Conservation (phyloP, 1,140 invertebrate species). For the Octopus sinensis region DNA sequence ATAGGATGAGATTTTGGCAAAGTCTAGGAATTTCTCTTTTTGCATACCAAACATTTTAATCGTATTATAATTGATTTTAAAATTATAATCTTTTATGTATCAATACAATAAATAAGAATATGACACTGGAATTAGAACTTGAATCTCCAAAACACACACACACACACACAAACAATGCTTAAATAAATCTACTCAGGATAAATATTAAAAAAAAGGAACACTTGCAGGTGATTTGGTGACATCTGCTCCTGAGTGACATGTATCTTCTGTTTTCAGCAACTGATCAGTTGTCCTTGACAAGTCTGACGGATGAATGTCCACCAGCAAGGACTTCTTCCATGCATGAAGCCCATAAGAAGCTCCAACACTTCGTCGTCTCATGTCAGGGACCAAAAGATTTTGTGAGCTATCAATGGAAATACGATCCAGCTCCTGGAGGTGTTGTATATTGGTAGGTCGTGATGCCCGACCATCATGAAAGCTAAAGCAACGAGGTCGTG, state of each 20-base stretch:
- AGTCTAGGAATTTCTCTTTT: too few species aligned
- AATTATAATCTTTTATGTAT: too few species aligned
- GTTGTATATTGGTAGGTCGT: slow-evolving; percentile 25
- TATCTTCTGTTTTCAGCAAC: slow-evolving; percentile 9
- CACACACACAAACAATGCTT: too few species aligned
- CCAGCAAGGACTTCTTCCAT: slow-evolving; percentile 41
- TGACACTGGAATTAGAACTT: too few species aligned
- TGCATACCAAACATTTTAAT: too few species aligned
- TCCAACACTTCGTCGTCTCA: slow-evolving; percentile 47
- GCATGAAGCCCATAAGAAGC: slow-evolving; percentile 43
- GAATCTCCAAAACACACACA: too few species aligned
- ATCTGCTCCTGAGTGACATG: neutral
- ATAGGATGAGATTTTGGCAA: too few species aligned
- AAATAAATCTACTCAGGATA: neutral
- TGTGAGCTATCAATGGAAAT: slow-evolving; percentile 28
- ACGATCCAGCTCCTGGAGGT: slow-evolving; percentile 30
- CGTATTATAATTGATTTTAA: too few species aligned
- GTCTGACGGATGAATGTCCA: slow-evolving; percentile 44
- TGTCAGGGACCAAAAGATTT: slow-evolving; percentile 35
- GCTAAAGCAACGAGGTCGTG: slow-evolving; percentile 47
- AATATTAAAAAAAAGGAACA: neutral
- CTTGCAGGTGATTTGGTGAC: slow-evolving; percentile 7
- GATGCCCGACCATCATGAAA: slow-evolving; percentile 48
- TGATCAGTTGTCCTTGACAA: slow-evolving; percentile 27
- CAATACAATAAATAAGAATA: too few species aligned